Conservation (phyloP, 37 sponge, comb jelly and placozoan genomes). For the Bolinopsis microptera region DNA sequence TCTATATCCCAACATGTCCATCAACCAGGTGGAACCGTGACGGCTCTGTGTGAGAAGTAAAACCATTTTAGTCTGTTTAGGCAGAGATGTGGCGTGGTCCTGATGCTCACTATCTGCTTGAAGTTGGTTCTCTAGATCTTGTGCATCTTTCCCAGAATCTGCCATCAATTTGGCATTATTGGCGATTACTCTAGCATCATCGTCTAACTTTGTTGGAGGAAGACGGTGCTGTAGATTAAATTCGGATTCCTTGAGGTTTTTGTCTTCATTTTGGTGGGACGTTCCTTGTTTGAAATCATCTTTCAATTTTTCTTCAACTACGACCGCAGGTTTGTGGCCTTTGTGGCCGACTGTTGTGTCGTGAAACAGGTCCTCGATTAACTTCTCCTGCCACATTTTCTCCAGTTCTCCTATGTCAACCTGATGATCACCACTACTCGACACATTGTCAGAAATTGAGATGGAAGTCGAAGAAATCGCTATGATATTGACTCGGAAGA, state of each 20-base stretch:
- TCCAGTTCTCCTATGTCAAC: background rate
- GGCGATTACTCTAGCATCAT: too few species aligned
- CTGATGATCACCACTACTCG: background rate
- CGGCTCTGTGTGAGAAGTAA: slow-evolving; percentile 34
- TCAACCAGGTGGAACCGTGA: slow-evolving; percentile 21
- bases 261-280: background rate
- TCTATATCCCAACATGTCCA: background rate
- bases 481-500: background rate
- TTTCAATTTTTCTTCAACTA: background rate
- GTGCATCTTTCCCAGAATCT: background rate
- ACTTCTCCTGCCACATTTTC: background rate
- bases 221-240: too few species aligned
- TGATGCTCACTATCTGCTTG: background rate
- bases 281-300: background rate
- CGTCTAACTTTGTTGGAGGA: too few species aligned
- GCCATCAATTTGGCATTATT: background rate
- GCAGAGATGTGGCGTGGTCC: background rate
- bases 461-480: background rate
- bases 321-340: background rate
- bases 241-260: background rate
- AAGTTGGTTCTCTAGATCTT: background rate
- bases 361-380: background rate
- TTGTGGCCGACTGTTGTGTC: background rate
- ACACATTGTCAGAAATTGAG: background rate
- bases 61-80: slow-evolving; percentile 21